Evolutionary conservation across 1,140 invertebrate species (phyloP).

Genomic region (Acromyrmex charruanus): DNA sequence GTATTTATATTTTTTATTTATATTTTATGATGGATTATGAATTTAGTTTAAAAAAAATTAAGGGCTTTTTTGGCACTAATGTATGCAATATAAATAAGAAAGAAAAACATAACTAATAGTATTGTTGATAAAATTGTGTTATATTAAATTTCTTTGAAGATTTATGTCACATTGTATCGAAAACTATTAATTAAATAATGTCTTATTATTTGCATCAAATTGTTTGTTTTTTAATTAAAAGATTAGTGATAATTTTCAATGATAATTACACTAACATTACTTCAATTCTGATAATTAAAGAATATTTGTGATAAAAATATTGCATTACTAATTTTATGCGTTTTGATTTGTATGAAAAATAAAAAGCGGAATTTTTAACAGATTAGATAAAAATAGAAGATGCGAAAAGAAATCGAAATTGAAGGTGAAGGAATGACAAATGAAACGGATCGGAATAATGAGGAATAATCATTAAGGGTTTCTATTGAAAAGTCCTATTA

Average conservation of each 20-base stretch:
- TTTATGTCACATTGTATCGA: neutral
- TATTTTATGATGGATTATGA: neutral
- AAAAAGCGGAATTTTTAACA: neutral
- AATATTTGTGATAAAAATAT: neutral
- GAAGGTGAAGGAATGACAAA: neutral
- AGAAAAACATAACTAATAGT: no score
- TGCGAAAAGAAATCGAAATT: neutral
- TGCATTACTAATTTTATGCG: neutral
- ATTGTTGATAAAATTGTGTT: neutral
- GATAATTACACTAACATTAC: neutral
- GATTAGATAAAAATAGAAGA: conserved; percentile 25
- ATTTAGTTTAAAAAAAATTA: neutral
- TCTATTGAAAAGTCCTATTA: conserved; percentile 69
- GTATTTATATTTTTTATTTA: no score
- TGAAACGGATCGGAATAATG: conserved; percentile 51
- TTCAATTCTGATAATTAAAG: neutral
- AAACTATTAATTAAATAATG: neutral
- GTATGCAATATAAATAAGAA: no score
- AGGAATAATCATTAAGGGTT: conserved; percentile 63
- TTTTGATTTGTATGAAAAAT: neutral
- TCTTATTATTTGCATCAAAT: neutral
- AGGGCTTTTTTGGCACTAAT: no score
- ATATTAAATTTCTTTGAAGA: neutral
- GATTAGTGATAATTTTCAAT: conserved; percentile 2
- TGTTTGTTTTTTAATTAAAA: conserved; percentile 2